These are phyloP conservation scores for Atlantisia rogersi DNA, from an alignment of 2,113 vertebrate genomes.

Conservation along the genomic window DNA sequence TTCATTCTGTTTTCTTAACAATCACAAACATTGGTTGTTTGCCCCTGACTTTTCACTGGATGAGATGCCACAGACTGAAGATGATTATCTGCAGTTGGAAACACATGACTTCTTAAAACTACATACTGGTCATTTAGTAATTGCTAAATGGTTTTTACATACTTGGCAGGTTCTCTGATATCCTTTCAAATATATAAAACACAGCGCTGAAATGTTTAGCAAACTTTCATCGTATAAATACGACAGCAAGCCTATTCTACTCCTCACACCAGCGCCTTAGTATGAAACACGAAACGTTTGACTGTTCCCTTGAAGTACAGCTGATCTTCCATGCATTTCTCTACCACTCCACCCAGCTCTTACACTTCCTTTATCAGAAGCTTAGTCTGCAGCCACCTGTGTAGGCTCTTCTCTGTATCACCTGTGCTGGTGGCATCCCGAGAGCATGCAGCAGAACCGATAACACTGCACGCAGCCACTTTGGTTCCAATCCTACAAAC, in stretches of 20 bases:
- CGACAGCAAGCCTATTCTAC: neutral
- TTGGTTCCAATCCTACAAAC: neutral
- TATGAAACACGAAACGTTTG: neutral
- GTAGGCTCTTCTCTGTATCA: neutral
- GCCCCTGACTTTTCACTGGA: neutral
- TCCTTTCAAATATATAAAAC: neutral
- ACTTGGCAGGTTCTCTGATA: neutral
- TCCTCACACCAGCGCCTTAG: neutral
- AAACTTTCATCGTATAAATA: neutral
- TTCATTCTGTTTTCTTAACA: neutral
- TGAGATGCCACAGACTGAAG: neutral
- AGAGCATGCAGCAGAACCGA: neutral
- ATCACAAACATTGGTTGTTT: neutral
- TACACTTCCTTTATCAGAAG: neutral
- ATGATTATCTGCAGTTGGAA: neutral
- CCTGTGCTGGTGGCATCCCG: constrained; percentile 6
- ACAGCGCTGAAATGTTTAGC: neutral
- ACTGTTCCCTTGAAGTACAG: neutral
- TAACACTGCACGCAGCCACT: neutral
- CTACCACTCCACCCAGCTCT: neutral
- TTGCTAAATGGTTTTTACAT: neutral
- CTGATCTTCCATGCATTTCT: neutral
- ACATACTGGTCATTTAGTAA: neutral
- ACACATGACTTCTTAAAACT: neutral
- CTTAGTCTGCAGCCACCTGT: neutral